Percentiles rank a stretch among this genome's conserved stretches.
phyloP scores from a whole-genome alignment of 2,888 invertebrate species.

The Orthosia incerta region DNA sequence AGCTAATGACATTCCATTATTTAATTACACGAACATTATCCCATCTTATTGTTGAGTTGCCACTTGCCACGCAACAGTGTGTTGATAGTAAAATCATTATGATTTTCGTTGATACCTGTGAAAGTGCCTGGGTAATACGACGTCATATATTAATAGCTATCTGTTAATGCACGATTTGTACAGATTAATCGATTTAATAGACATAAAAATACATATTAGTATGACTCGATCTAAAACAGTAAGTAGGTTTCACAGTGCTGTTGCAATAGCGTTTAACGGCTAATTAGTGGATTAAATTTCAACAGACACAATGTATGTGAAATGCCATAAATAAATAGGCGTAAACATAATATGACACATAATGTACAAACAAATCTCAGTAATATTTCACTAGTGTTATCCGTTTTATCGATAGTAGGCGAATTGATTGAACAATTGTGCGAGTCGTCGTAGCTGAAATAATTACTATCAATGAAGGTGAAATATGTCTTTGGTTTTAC shows the following conservation, averaged over 20 bases:
- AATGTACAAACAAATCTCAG: conserved; percentile 43
- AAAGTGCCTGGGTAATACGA: conserved; percentile 41
- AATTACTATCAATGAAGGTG: not conserved
- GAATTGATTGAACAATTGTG: not conserved
- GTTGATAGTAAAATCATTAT: conserved; percentile 11
- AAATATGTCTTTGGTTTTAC: not conserved
- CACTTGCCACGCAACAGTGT: conserved; percentile 21
- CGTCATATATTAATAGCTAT: conserved; percentile 16
- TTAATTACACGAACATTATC: conserved; percentile 27
- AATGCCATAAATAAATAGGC: conserved; percentile 7
- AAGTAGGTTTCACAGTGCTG: conserved; percentile 13
- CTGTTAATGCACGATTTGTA: conserved; percentile 19
- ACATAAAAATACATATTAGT: not conserved
- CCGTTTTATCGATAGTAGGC: conserved; percentile 1
- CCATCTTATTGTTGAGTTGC: conserved; percentile 24
- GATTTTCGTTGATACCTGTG: conserved; percentile 20
- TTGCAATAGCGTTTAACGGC: conserved; percentile 4
- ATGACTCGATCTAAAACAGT: conserved; percentile 10
- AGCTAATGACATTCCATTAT: conserved; percentile 69
- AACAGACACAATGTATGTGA: not conserved
- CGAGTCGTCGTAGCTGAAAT: not conserved
- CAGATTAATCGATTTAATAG: conserved; percentile 1
- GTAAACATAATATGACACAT: not conserved
- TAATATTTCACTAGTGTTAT: conserved; percentile 22
- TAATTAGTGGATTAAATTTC: conserved; percentile 1